Evolutionary conservation across 2,888 invertebrate genomes (phyloP), one percentile per base, ranked within the genome.

Genomic region (Cylloceria caligata): DNA sequence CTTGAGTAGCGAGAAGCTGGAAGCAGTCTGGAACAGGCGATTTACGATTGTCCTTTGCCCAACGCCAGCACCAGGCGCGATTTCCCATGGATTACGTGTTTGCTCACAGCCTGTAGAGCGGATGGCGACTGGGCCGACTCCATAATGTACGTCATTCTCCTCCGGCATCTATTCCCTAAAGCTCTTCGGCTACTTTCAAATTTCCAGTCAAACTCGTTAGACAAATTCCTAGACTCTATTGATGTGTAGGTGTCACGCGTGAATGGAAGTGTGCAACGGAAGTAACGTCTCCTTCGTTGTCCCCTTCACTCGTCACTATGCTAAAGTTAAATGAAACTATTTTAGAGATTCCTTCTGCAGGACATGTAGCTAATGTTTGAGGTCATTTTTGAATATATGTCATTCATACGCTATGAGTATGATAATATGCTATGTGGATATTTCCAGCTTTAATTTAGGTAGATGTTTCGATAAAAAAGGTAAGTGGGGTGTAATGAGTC

Each of bases 1-100:
- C 85, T 86, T 89, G 87, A 89, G 88, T 89, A 88, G 84, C 85
- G 85, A 77, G 83, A 83, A 84, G 65, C 68, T 69, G 45, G 68
- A 77, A 68, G 77, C 64, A 72, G 60, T 74, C 57, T 16, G 76
- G 83, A 67, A 68, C 65, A 74, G 62, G 80, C 79, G 88, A 88
- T 88, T 88, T 88, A 86, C 87, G 87, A 88, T 87, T 85, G 88
- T 87, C 85, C 83, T 80, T 34, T 74, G 78, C 42, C 64, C 60
- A 67, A 42, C 60, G 52, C 72, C 34, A 27, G 52, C 64, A 62
- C 62, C 72, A 42, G 74, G 55, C 62, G 52, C 86, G 82, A 84
- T 85, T 80, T 83, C 75, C 77, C 77, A 27, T 75, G 80, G 79
- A 84, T 86, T 83, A 84, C 77, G 80, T 67, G 72, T 75, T 81